phyloP scores from a whole-genome alignment of 2,888 invertebrate genomes.

The Suillia variegata region DNA sequence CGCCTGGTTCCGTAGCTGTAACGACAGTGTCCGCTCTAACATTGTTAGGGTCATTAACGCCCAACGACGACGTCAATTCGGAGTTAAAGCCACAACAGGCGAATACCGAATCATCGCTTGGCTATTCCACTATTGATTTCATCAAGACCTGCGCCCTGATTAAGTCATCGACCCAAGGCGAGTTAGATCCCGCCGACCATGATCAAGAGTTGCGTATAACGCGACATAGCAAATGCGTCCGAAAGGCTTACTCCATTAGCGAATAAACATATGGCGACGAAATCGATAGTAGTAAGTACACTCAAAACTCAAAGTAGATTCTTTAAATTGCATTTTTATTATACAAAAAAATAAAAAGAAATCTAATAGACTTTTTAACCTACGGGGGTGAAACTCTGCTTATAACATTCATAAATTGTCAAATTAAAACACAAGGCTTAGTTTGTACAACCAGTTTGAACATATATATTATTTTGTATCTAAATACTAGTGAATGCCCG shows the following conservation, averaged over 20 bases:
- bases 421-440: too few relatives aligned
- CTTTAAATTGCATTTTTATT: too few relatives aligned
- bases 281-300: not conserved
- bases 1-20: constrained; percentile 2
- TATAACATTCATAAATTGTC: too few relatives aligned
- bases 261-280: too few relatives aligned
- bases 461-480: too few relatives aligned
- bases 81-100: constrained; percentile 17
- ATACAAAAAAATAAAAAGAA: too few relatives aligned
- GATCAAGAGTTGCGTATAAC: constrained; percentile 78
- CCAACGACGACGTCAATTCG: not conserved
- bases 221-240: constrained; percentile 76
- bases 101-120: constrained; percentile 37
- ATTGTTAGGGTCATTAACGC: too few relatives aligned
- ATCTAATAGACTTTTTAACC: too few relatives aligned
- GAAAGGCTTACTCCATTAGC: constrained; percentile 68
- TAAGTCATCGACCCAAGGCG: constrained; percentile 63
- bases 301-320: too few relatives aligned
- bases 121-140: constrained; percentile 78
- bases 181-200: constrained; percentile 72
- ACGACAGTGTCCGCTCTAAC: constrained; percentile 4
- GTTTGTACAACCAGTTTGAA: too few relatives aligned
- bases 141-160: constrained; percentile 90
- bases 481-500: too few relatives aligned
- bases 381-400: too few relatives aligned